Percentiles rank a stretch among this genome's conserved stretches.
These are phyloP conservation scores for Arctopsyche grandis DNA, from an alignment of 1,140 invertebrate genomes.

Conservation along the genomic window DNA sequence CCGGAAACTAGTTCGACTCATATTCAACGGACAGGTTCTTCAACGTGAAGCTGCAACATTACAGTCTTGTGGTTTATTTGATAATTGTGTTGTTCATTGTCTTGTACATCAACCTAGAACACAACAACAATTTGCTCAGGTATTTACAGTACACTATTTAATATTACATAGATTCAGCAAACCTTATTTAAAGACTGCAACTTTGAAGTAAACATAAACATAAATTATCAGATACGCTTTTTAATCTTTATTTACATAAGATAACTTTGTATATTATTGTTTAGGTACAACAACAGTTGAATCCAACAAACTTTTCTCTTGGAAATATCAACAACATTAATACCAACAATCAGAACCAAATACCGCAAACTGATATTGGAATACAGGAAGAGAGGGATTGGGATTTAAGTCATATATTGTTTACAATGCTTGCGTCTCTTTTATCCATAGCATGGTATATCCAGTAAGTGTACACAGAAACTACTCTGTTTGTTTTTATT, in stretches of 20 bases:
- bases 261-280: not conserved
- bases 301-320: constrained; percentile 34
- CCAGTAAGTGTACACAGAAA: constrained; percentile 45
- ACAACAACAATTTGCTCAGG: constrained; percentile 47
- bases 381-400: constrained; percentile 51
- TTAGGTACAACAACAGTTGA: constrained; percentile 51
- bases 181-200: not conserved
- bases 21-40: constrained; percentile 89
- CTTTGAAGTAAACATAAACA: too few relatives aligned
- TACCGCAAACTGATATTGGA: not conserved
- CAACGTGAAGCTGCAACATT: constrained; percentile 80
- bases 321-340: constrained; percentile 30
- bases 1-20: constrained; percentile 82
- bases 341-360: constrained; percentile 18
- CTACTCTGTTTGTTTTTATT: not conserved
- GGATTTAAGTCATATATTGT: constrained; percentile 52
- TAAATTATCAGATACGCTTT: too few relatives aligned
- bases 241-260: not conserved
- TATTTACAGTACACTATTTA: constrained; percentile 17
- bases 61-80: constrained; percentile 79
- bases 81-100: constrained; percentile 91
- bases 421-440: constrained; percentile 51
- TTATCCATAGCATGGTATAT: constrained; percentile 53
- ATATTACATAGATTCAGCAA: not conserved
- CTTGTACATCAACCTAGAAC: constrained; percentile 71